phyloP scores from a whole-genome alignment of 1,140 invertebrate genomes.

The Dufourea novaeangliae region DNA sequence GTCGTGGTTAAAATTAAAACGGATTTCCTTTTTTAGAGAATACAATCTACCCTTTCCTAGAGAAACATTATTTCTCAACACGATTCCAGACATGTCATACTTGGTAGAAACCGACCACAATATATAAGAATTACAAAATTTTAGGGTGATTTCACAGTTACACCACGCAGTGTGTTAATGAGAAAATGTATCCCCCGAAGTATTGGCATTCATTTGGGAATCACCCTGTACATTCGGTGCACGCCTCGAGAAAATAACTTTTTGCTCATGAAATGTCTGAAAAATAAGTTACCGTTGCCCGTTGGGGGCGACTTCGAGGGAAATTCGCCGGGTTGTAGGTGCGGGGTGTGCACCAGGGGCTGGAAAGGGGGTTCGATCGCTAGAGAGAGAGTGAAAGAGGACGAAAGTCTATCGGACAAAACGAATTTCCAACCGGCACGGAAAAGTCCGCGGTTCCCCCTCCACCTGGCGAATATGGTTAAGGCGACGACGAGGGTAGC shows the following conservation, averaged over 20 bases:
- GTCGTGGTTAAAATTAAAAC: too few relatives aligned
- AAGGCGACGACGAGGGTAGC: conserved; percentile 13
- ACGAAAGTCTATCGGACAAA: conserved; percentile 45
- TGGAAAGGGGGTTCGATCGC: neutral
- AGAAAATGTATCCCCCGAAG: too few relatives aligned
- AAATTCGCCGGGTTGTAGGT: neutral
- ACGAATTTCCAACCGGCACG: conserved; percentile 45
- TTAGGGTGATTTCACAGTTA: too few relatives aligned
- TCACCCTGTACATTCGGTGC: too few relatives aligned
- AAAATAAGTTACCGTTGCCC: conserved; percentile 35
- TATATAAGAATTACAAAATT: too few relatives aligned
- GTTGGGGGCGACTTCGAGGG: neutral
- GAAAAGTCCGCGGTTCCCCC: conserved; percentile 27
- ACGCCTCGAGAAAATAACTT: conserved; percentile 40
- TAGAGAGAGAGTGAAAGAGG: neutral
- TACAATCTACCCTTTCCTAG: too few relatives aligned
- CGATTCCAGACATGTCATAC: too few relatives aligned
- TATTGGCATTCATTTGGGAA: too few relatives aligned
- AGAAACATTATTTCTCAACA: too few relatives aligned
- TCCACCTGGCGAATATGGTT: conserved; percentile 48
- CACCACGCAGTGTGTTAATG: too few relatives aligned
- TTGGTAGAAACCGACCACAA: too few relatives aligned
- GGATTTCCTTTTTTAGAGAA: too few relatives aligned
- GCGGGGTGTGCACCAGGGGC: neutral
- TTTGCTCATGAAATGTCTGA: conserved; percentile 41